Evolutionary conservation across 1,140 invertebrate species (phyloP).

Genomic region (Ceratitis capitata): DNA sequence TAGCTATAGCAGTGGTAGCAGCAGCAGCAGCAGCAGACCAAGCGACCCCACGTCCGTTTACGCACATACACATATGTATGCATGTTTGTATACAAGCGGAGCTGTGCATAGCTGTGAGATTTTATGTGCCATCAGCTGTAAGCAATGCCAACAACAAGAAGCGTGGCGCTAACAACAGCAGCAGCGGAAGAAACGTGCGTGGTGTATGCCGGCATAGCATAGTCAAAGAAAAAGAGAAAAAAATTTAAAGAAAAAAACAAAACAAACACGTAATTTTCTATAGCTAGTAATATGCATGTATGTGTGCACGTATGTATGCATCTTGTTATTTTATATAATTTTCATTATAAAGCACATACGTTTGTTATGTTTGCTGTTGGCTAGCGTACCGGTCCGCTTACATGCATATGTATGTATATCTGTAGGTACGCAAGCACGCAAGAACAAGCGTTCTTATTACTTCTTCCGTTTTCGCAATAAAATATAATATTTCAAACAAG

Average conservation of each 20-base stretch:
- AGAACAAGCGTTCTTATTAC: not conserved
- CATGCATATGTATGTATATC: too few species aligned
- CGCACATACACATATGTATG: too few species aligned
- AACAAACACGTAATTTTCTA: not conserved
- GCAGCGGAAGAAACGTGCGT: not conserved
- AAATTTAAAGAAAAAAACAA: not conserved
- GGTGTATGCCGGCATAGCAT: not conserved
- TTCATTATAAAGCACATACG: not conserved
- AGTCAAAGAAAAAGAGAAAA: not conserved
- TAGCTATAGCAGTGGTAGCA: not conserved
- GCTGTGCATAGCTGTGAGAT: not conserved
- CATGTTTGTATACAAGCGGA: too few species aligned
- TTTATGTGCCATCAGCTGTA: not conserved
- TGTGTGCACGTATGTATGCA: too few species aligned
- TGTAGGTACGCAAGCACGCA: too few species aligned
- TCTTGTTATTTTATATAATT: not conserved
- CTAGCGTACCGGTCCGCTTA: not conserved
- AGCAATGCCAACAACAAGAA: not conserved
- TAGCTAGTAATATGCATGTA: not conserved
- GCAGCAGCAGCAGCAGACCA: too few species aligned
- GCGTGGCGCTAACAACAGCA: not conserved
- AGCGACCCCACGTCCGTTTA: not conserved
- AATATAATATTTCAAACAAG: not conserved
- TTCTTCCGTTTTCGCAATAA: not conserved
- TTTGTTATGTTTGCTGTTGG: not conserved